These are phyloP conservation scores for Exocentrus adspersus DNA, from an alignment of 2,888 invertebrate genomes.

Conservation along the genomic window DNA sequence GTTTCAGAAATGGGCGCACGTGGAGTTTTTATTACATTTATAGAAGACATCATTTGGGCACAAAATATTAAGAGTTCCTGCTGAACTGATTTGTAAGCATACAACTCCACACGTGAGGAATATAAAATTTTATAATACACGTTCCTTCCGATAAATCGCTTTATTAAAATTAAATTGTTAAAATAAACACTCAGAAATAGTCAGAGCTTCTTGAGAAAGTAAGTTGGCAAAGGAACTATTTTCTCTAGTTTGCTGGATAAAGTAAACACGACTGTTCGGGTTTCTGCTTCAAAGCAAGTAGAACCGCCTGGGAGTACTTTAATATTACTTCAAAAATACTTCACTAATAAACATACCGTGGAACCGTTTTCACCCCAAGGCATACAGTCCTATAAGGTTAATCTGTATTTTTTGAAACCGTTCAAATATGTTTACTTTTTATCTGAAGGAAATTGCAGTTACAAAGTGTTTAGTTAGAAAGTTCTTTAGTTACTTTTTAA, in stretches of 20 bases:
- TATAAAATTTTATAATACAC: background rate
- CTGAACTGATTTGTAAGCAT: background rate
- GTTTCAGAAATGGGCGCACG: slow-evolving; percentile 2
- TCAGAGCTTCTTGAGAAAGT: background rate
- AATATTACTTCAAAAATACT: no score
- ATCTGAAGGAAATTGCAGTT: no score
- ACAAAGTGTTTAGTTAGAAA: no score
- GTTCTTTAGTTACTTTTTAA: no score
- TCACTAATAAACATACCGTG: no score
- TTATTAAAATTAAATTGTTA: no score
- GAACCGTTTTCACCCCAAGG: no score
- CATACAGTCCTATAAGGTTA: no score
- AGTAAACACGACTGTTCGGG: background rate
- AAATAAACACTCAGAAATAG: background rate
- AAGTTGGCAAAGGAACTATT: background rate
- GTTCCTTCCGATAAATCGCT: no score
- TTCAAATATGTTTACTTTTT: no score
- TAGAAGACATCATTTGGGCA: slow-evolving; percentile 2
- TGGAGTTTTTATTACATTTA: slow-evolving; percentile 5
- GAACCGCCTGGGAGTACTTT: no score
- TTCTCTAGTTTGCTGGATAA: background rate
- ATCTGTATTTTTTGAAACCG: no score
- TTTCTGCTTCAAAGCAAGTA: background rate
- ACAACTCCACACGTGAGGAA: background rate
- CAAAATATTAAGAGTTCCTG: background rate